Base-by-base conservation (phyloP, 2,888 invertebrate genomes). In the Meandrusa payeni region DNA sequence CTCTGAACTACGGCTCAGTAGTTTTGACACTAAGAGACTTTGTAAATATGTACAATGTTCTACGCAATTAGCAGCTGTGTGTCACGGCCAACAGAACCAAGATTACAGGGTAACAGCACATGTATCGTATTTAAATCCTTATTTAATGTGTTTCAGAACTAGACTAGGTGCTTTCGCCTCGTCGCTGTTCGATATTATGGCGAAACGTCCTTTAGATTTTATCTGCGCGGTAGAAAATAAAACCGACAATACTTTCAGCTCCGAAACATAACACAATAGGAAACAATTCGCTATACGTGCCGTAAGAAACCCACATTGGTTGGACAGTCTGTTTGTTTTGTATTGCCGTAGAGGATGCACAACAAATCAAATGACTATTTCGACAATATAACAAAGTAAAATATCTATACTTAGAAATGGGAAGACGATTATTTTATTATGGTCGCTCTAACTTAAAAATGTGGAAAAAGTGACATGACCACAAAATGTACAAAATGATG, bases 41-140 rank as follows among this genome's bases (percentile, higher is more conserved):
- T n/a, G n/a, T n/a, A n/a, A n/a, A n/a, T n/a, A n/a, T n/a, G n/a
- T n/a, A n/a, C 5, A 39, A 10, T 15, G 4, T 41, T 7, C 6
- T 10, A 7, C 13, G 9, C 3, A 34, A 5, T 23, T n/a, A 13
- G 17, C 2, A 10, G 2, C 36, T 5, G 37, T 43, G 26, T 43
- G 37, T 37, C 28, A 20, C 12, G 5, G 15, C n/a, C 20, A 15
- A 15, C 15, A 34, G 7, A 22, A 12, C 12, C 6, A 36, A 15
- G 24, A 17, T 19, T 41, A 20, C 27, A 10, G 19, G 27, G 38
- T 26, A 38, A 26, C 24, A 24, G 37, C 31, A 43, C 43, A 38
- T 38, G 37, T 32, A 43, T 26, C 32, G 37, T 27, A 43, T 40
- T 45, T 45, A 43, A 47, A 37, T 28, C 31, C 27, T 34, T 43